These are phyloP conservation scores for Cavia aperea DNA, from an alignment of 2,113 vertebrate genomes.

Conservation along the genomic window DNA sequence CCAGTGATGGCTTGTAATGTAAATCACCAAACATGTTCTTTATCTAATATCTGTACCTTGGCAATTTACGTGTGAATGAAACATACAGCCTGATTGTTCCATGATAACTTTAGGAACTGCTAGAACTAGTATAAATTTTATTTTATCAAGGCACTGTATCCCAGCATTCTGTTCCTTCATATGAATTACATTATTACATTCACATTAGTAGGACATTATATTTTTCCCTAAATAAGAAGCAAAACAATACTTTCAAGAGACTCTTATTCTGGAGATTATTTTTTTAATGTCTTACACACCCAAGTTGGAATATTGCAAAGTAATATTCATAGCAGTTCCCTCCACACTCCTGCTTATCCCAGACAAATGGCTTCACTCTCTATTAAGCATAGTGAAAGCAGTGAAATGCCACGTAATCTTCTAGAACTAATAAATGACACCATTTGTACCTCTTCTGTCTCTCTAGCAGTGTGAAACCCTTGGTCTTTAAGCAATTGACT, in stretches of 20 bases:
- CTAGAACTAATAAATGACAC: conserved; percentile 59
- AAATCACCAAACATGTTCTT: background rate
- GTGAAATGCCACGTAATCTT: conserved; percentile 35
- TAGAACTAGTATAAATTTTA: background rate
- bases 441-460: conserved; percentile 28
- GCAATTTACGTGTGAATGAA: background rate
- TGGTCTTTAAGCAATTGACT: conserved; percentile 52
- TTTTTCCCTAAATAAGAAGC: conserved; percentile 6
- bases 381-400: conserved; percentile 58
- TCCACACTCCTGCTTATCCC: background rate
- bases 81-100: background rate
- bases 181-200: background rate
- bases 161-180: background rate
- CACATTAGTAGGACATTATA: background rate
- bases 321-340: conserved; percentile 26
- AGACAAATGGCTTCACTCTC: conserved; percentile 55
- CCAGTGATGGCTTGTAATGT: background rate
- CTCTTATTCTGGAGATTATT: background rate
- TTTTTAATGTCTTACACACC: background rate
- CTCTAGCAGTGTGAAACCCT: background rate
- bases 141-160: background rate
- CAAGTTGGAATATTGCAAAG: background rate
- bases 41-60: background rate
- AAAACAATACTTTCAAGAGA: background rate
- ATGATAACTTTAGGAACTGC: background rate